Evolutionary conservation across 2,888 invertebrate genomes (phyloP), one percentile per base, ranked within the genome.

Genomic region (Diaperis boleti): DNA sequence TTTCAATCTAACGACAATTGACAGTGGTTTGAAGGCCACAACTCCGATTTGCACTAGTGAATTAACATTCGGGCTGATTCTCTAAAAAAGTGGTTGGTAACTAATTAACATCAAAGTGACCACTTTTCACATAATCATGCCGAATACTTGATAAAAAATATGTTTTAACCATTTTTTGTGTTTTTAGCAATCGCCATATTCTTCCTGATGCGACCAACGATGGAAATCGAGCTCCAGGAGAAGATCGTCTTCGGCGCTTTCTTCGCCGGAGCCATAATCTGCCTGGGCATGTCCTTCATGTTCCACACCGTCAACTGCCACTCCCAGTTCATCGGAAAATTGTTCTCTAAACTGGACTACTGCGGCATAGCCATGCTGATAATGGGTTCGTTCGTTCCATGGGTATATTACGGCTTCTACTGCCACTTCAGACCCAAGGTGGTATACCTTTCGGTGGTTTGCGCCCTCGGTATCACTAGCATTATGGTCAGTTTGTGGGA

Each of bases 381-480:
- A 66, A 97, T 98, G 92, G 98, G 98, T 42, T 98, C 98, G 39
- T 98, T 98, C 85, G 96, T 99, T 69, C 99, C 99, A 26, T 99
- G 98, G 98, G 86, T 99, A 26, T 98, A 99, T 82, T 99, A 99
- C 82, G 96, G 97, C 75, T 99, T 99, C 85, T 99, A 99, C 84
- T 99, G 99, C 82, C 95, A 96, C 79, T 93, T 94, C 81, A 91
- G 92, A 81, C 94, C 95, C 14, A 96, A 96, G 92, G 96, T 77
- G 94, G 98, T 83, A 83, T 98, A 75, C 90, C 91, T 71, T 14
- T 76, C 75, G 17, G 92, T 97, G 74, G 98, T 98, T 67, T 89
- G 94, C 78, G 89, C 95, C 55, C 87, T 99, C 76, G 98, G 99
- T 69, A 86, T 94, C 66, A 88, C 93, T 64, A 95, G 96, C 74